Base-by-base conservation (phyloP, 1,140 invertebrate genomes). In the Leptopilina boulardi region DNA sequence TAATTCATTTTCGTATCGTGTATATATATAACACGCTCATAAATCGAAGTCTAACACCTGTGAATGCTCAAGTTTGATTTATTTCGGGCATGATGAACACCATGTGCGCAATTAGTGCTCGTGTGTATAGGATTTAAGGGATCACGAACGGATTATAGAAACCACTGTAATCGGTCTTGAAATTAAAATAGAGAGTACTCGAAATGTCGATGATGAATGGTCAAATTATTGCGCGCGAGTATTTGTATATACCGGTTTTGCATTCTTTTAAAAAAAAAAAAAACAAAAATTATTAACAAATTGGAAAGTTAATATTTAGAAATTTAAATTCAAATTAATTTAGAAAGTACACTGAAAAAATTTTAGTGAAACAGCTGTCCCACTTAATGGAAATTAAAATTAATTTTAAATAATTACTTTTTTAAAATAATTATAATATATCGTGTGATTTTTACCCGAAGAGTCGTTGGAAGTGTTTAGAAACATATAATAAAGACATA, bases 51-150 rank as follows among this genome's bases (percentile, higher is more conserved):
- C 59, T 30, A 66, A 30, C 59, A 34, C 59, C 23, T 30, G 59
- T 66, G 26, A 66, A 34, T 66, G 59, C 59, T 66, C 59, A n/a
- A 66, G 59, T 66, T 66, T 66, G 59, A 66, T 66, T 66, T 66
- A 66, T 66, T 66, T 66, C 23, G 23, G 26, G 59, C 1, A 15
- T 66, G 59, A 66, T 30, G 59, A 66, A 66, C 13, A 34, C 59
- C 59, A 66, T 66, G 26, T 66, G 59, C 30, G 59, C 59, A 66
- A 66, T 66, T 66, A 66, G 59, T 66, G 13, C 6, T 34, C 59
- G 59, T 30, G 13, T 15, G 59, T 30, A 3, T 15, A 66, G 59
- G 59, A 30, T 66, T 66, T 66, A 66, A 34, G n/a, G 59, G 59
- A 34, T 66, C 26, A 66, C 59, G 23, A 34, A 66, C 23, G 26